Evolutionary conservation across 2,797 vertebrate species (phyloP).

Genomic region (Cuniculus paca): DNA sequence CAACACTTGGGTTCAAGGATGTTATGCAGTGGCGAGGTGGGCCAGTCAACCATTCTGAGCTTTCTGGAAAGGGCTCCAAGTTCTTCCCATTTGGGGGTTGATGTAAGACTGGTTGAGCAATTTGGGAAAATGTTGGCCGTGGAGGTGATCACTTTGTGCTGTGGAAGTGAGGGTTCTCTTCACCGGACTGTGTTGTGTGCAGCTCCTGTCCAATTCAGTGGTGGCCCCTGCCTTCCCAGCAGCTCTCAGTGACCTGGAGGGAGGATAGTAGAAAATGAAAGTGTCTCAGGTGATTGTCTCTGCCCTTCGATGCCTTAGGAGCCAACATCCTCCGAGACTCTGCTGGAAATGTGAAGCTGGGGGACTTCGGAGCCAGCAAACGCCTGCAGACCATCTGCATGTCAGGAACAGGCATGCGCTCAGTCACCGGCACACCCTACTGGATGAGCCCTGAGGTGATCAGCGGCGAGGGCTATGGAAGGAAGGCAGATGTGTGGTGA

Average conservation of each 20-base stretch:
- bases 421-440: slow-evolving; percentile 98
- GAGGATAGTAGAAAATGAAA: slow-evolving; percentile 42
- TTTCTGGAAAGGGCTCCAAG: background rate
- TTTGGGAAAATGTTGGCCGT: background rate
- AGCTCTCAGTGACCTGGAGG: slow-evolving; percentile 17
- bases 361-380: slow-evolving; percentile 99
- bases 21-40: background rate
- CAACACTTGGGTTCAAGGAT: background rate
- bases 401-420: slow-evolving; percentile 97
- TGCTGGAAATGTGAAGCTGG: slow-evolving; percentile 97
- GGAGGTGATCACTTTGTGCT: background rate
- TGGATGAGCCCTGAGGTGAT: slow-evolving; percentile 99
- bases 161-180: background rate
- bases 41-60: background rate
- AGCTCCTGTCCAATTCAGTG: background rate
- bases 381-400: slow-evolving; percentile 99
- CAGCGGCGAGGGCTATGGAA: slow-evolving; percentile 98
- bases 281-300: background rate
- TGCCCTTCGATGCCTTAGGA: slow-evolving; percentile 80
- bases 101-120: background rate
- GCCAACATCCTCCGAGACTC: slow-evolving; percentile 95
- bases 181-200: background rate
- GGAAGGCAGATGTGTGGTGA: slow-evolving; percentile 99
- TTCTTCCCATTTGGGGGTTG: background rate
- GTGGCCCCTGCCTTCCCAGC: background rate